phyloP scores from a whole-genome alignment of 2,113 vertebrate genomes.

The Protomyctophum bolini region DNA sequence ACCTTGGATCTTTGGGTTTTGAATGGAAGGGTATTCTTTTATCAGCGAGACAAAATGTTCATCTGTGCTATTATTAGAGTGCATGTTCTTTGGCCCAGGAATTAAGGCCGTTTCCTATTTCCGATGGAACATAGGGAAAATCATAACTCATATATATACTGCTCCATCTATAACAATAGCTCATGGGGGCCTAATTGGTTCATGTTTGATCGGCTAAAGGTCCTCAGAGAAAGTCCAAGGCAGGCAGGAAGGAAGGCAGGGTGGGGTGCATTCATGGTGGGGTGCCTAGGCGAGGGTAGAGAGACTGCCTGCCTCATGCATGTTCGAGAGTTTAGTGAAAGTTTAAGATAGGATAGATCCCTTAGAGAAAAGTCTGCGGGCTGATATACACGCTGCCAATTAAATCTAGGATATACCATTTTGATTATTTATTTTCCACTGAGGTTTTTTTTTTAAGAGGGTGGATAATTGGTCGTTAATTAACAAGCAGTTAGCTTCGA shows the following conservation, averaged over 20 bases:
- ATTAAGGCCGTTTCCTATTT: conserved; percentile 25
- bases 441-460: too few relatives aligned
- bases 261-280: conserved; percentile 35
- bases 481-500: too few relatives aligned
- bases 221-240: conserved; percentile 42
- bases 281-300: conserved; percentile 2
- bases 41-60: not conserved
- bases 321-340: conserved; percentile 20
- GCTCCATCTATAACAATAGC: conserved; percentile 27
- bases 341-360: conserved; percentile 20
- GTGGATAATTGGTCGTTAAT: too few relatives aligned
- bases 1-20: too few relatives aligned
- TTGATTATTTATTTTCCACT: too few relatives aligned
- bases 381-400: not conserved
- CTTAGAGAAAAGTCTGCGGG: not conserved
- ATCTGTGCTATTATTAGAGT: conserved; percentile 20
- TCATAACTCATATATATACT: not conserved
- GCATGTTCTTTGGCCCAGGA: not conserved
- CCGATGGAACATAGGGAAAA: conserved; percentile 9
- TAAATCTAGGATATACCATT: too few relatives aligned
- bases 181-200: conserved; percentile 1
- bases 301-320: conserved; percentile 24
- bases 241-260: conserved; percentile 64
- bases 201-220: conserved; percentile 35
- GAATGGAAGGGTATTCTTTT: too few relatives aligned